These are phyloP conservation scores for Pelosia muscerda DNA, from an alignment of 2,888 invertebrate species.

Conservation along the genomic window DNA sequence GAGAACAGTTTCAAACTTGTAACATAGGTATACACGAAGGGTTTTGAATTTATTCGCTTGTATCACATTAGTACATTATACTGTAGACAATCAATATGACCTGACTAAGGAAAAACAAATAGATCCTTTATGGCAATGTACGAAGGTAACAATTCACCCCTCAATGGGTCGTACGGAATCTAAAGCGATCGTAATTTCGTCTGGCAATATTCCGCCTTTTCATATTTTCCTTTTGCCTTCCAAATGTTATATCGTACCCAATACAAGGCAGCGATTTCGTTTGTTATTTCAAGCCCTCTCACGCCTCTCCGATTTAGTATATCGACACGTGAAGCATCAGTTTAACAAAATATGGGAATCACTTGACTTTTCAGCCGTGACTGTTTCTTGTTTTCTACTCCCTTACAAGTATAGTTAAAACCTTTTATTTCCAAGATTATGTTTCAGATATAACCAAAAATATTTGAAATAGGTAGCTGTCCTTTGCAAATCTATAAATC, in stretches of 20 bases:
- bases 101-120: conserved; percentile 77
- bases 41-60: conserved; percentile 48
- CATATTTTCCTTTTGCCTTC: conserved; percentile 83
- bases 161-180: conserved; percentile 83
- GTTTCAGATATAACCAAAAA: not conserved
- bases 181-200: conserved; percentile 85
- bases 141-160: conserved; percentile 84
- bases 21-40: conserved; percentile 32
- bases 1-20: not conserved
- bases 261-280: conserved; percentile 82
- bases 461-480: not conserved
- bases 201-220: conserved; percentile 84
- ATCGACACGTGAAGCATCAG: conserved; percentile 78
- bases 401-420: not conserved
- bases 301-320: conserved; percentile 77
- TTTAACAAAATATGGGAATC: conserved; percentile 72
- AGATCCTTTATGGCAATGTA: conserved; percentile 82
- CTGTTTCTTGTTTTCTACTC: conserved; percentile 6
- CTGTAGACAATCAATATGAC: conserved; percentile 67
- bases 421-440: not conserved
- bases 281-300: conserved; percentile 82
- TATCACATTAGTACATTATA: conserved; percentile 54
- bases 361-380: conserved; percentile 55
- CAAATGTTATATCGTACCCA: conserved; percentile 80
- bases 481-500: not conserved